Percentiles rank a stretch among this genome's conserved stretches.
Evolutionary conservation across 2,113 vertebrate genomes (phyloP).

Genomic region (Gobiocypris rarus): DNA sequence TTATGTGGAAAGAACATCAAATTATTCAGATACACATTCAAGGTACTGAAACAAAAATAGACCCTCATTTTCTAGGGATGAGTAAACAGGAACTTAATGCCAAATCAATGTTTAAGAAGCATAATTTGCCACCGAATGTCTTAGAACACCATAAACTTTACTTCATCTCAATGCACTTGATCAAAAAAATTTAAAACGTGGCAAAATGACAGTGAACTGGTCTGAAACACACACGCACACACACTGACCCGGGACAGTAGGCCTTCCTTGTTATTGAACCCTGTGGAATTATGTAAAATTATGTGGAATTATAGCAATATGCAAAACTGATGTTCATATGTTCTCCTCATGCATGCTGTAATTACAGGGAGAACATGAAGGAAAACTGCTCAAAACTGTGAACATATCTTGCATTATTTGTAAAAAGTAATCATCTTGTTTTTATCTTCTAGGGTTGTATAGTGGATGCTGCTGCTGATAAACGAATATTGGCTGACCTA

Average conservation of each 20-base stretch:
- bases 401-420: not conserved
- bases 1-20: not conserved
- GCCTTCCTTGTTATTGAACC: not conserved
- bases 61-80: too few relatives aligned
- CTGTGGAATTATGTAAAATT: not conserved
- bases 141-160: not conserved
- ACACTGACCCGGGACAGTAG: not conserved
- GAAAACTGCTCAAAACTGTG: too few relatives aligned
- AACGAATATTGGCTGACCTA: slow-evolving; percentile 83
- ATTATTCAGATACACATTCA: not conserved
- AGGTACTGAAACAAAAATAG: not conserved
- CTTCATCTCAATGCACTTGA: not conserved
- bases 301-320: too few relatives aligned
- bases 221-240: not conserved
- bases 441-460: slow-evolving; percentile 36
- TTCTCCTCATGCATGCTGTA: not conserved
- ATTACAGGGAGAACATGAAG: not conserved
- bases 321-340: too few relatives aligned
- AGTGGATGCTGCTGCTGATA: not conserved
- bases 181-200: not conserved
- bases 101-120: not conserved
- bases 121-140: not conserved
- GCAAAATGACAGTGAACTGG: not conserved
- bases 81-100: not conserved
- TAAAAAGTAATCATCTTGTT: slow-evolving; percentile 23